phyloP scores from a whole-genome alignment of 2,113 vertebrate genomes.

The Lepisosteus oculatus region DNA sequence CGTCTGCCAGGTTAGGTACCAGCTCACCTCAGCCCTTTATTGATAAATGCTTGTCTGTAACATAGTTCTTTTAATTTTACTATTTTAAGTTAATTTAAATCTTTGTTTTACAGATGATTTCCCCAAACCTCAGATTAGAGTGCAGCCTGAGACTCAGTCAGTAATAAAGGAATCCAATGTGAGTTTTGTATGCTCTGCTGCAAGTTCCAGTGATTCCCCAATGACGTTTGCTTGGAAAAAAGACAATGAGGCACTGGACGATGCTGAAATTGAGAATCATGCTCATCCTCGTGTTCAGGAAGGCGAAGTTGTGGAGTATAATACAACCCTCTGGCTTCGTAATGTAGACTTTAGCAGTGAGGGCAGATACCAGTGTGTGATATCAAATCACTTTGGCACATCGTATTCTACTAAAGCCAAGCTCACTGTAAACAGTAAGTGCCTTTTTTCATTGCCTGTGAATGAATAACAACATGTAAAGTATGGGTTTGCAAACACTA shows the following conservation, averaged over 20 bases:
- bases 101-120: slow-evolving; percentile 79
- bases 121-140: slow-evolving; percentile 94
- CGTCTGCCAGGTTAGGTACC: not conserved
- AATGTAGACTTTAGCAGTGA: slow-evolving; percentile 84
- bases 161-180: slow-evolving; percentile 88
- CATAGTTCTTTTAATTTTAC: not conserved
- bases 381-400: slow-evolving; percentile 97
- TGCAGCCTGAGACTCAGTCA: slow-evolving; percentile 92
- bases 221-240: slow-evolving; percentile 98
- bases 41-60: slow-evolving; percentile 24
- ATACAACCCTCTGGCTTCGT: slow-evolving; percentile 83
- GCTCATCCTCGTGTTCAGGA: slow-evolving; percentile 81
- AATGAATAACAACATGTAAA: too few relatives aligned
- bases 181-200: slow-evolving; percentile 89
- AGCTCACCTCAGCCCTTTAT: not conserved
- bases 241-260: slow-evolving; percentile 85
- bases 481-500: not conserved
- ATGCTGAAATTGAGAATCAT: slow-evolving; percentile 89
- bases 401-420: slow-evolving; percentile 93
- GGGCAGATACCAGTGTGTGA: slow-evolving; percentile 94
- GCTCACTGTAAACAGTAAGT: slow-evolving; percentile 94
- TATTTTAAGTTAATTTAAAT: not conserved
- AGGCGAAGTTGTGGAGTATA: slow-evolving; percentile 88
- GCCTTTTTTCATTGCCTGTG: not conserved
- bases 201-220: slow-evolving; percentile 94